A percentile compares a stretch with the other conserved stretches of the same genome.
Evolutionary conservation across 2,888 invertebrate species (phyloP).

Genomic region (Trachelus iudaicus): DNA sequence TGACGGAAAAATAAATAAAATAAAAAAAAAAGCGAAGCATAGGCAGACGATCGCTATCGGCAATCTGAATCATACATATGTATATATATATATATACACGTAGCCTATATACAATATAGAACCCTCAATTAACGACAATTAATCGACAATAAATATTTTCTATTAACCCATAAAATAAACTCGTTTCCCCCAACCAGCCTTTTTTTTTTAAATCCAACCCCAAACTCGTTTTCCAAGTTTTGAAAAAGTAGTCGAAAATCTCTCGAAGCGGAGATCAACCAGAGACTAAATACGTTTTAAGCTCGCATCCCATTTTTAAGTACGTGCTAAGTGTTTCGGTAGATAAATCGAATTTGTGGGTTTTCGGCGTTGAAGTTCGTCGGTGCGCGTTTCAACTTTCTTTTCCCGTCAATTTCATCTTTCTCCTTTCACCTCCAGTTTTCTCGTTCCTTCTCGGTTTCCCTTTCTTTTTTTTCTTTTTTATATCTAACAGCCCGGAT

Average conservation of each 20-base stretch:
- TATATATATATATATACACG: neutral
- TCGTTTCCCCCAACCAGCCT: too few relatives aligned
- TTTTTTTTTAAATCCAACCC: too few relatives aligned
- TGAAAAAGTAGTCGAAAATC: neutral
- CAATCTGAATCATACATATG: neutral
- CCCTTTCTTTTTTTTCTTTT: neutral
- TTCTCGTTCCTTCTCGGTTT: constrained; percentile 3
- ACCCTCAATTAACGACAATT: too few relatives aligned
- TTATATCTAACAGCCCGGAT: constrained; percentile 11
- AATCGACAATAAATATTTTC: too few relatives aligned
- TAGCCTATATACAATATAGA: neutral
- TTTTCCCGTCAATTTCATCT: constrained; percentile 1
- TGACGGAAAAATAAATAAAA: constrained; percentile 8
- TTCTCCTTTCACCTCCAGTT: neutral
- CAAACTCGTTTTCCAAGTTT: too few relatives aligned
- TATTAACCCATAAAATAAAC: too few relatives aligned
- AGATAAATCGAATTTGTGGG: constrained; percentile 13
- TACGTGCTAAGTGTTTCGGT: constrained; percentile 15
- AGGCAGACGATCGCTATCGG: neutral
- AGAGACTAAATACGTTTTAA: constrained; percentile 19
- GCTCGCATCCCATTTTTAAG: neutral
- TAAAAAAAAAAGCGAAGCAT: constrained; percentile 12
- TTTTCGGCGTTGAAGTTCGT: neutral
- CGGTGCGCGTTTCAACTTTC: neutral
- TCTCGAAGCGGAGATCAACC: neutral